Conservation (phyloP, 2,888 invertebrate species). For the Ceraclea dissimilis region DNA sequence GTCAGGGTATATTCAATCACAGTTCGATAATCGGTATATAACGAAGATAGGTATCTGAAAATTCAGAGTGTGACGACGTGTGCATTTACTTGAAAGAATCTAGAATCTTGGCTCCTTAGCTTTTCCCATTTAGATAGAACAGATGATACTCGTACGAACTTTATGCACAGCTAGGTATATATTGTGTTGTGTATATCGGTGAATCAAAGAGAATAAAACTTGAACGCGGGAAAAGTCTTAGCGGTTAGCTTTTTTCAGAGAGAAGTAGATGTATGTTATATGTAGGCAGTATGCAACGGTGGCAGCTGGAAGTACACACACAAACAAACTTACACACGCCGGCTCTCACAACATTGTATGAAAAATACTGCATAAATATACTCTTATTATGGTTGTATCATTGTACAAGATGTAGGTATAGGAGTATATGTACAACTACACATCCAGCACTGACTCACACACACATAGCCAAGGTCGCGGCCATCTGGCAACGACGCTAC, state of each 20-base stretch:
- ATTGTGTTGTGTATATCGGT: neutral
- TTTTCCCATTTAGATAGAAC: no score
- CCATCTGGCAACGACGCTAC: slow-evolving; percentile 20
- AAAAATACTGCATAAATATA: no score
- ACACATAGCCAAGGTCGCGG: slow-evolving; percentile 13
- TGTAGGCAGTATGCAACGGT: neutral
- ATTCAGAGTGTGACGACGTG: no score
- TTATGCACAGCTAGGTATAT: no score
- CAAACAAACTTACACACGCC: neutral
- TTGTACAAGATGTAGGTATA: neutral
- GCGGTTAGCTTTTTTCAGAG: neutral
- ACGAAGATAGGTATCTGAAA: no score
- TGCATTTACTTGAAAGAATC: no score
- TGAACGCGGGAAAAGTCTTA: slow-evolving; percentile 3
- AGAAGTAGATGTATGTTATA: neutral
- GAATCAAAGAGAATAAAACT: neutral
- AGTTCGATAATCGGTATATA: no score
- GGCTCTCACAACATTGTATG: no score
- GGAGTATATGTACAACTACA: neutral
- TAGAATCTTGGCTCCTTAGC: no score
- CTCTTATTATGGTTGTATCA: neutral
- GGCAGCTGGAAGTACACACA: neutral
- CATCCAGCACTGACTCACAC: neutral
- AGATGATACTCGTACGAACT: no score
- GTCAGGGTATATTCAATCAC: no score